Evolutionary conservation across 1,140 invertebrate species (phyloP).

Genomic region (Bombus waltoni): DNA sequence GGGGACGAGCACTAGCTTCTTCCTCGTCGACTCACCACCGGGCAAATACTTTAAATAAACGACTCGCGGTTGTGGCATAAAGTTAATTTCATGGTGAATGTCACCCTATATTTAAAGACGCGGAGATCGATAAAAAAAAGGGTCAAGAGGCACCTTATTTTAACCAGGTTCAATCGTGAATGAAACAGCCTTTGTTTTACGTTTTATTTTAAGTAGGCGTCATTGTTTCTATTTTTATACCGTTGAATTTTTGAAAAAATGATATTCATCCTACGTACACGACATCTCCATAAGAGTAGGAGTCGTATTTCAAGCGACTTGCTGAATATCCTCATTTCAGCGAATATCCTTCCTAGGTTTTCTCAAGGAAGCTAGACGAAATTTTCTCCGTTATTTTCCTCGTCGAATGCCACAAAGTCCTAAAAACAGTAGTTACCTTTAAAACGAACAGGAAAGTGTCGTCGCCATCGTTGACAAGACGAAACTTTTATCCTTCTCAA

Average conservation of each 20-base stretch:
- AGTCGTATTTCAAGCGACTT: neutral
- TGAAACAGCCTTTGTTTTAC: neutral
- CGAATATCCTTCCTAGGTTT: neutral
- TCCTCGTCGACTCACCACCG: neutral
- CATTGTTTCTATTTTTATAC: neutral
- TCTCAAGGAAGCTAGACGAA: neutral
- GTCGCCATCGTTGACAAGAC: neutral
- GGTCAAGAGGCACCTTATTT: neutral
- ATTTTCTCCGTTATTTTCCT: neutral
- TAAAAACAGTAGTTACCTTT: neutral
- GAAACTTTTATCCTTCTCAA: neutral
- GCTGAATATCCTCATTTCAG: neutral
- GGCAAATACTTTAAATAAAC: constrained; percentile 12
- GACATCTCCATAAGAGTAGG: neutral
- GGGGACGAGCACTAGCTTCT: neutral
- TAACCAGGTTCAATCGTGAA: constrained; percentile 19
- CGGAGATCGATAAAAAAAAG: constrained; percentile 5
- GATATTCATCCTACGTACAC: neutral
- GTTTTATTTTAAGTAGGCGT: neutral
- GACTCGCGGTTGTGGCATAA: neutral
- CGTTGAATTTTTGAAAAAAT: neutral
- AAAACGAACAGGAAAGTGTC: neutral
- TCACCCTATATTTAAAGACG: neutral
- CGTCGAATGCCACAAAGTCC: neutral
- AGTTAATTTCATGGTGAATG: constrained; percentile 18